A percentile compares a stretch with the other conserved stretches of the same genome.
These are phyloP conservation scores for Microtus pennsylvanicus DNA, from an alignment of 2,113 vertebrate species.

Conservation along the genomic window DNA sequence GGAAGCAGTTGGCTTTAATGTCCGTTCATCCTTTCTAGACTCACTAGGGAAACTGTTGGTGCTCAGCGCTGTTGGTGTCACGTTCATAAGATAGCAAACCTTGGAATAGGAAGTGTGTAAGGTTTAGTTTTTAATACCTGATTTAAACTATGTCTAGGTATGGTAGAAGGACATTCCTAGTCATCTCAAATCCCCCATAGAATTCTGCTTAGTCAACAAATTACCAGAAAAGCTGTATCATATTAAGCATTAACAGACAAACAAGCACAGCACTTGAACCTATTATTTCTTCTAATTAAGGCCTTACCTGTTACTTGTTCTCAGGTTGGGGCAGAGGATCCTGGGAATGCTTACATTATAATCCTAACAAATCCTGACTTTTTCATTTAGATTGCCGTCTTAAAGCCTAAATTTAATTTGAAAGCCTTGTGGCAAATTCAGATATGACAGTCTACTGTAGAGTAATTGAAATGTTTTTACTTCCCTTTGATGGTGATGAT, in stretches of 20 bases:
- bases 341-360: neutral
- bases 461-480: neutral
- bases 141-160: conserved; percentile 20
- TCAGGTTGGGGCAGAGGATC: neutral
- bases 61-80: neutral
- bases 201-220: conserved; percentile 25
- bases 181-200: neutral
- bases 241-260: neutral
- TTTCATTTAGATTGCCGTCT: conserved; percentile 33
- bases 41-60: neutral
- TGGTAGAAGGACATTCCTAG: neutral
- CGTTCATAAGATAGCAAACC: neutral
- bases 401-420: conserved; percentile 33
- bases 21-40: neutral
- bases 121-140: conserved; percentile 3
- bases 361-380: neutral
- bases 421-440: neutral
- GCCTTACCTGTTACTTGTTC: neutral
- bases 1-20: neutral
- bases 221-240: neutral
- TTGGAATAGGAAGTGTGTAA: neutral
- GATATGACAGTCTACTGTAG: neutral
- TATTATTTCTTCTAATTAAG: neutral
- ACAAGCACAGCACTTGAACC: neutral
- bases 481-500: neutral